Evolutionary conservation across 2,888 invertebrate genomes (phyloP).

Genomic region (Amiota communis): DNA sequence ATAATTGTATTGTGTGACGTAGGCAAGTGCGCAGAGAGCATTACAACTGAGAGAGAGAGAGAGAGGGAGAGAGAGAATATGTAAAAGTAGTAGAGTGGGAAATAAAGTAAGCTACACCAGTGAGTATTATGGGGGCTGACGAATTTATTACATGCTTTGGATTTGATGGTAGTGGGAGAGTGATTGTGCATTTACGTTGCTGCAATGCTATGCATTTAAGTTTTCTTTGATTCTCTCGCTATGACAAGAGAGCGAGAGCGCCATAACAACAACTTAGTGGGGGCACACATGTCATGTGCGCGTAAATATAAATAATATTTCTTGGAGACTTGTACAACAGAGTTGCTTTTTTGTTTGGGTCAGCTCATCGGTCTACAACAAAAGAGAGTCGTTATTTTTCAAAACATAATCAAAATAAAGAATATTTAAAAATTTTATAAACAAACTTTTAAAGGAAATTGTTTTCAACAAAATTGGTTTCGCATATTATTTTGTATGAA

Average conservation of each 20-base stretch:
- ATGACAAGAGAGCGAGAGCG: no score
- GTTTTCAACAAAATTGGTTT: no score
- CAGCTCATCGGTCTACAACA: neutral
- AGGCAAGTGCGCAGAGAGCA: constrained; percentile 26
- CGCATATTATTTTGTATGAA: neutral
- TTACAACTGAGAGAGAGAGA: neutral
- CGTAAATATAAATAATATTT: neutral
- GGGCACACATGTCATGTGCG: constrained; percentile 3
- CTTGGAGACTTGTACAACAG: constrained; percentile 23
- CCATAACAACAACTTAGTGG: neutral
- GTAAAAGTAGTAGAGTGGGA: no score
- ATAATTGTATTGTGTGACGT: constrained; percentile 5
- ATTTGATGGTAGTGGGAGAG: neutral
- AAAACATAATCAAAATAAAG: no score
- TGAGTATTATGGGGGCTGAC: constrained; percentile 4
- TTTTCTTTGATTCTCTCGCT: neutral
- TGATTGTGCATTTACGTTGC: neutral
- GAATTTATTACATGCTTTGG: neutral
- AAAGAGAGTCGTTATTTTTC: no score
- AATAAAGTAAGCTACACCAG: neutral
- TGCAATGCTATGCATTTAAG: neutral
- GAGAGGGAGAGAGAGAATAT: no score
- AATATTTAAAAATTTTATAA: no score
- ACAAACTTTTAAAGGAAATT: neutral
- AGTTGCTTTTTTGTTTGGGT: constrained; percentile 2